Percentiles rank a stretch among this genome's conserved stretches.
These are phyloP conservation scores for Lycodopsis pacificus DNA, from an alignment of 2,797 vertebrate species.

Conservation along the genomic window DNA sequence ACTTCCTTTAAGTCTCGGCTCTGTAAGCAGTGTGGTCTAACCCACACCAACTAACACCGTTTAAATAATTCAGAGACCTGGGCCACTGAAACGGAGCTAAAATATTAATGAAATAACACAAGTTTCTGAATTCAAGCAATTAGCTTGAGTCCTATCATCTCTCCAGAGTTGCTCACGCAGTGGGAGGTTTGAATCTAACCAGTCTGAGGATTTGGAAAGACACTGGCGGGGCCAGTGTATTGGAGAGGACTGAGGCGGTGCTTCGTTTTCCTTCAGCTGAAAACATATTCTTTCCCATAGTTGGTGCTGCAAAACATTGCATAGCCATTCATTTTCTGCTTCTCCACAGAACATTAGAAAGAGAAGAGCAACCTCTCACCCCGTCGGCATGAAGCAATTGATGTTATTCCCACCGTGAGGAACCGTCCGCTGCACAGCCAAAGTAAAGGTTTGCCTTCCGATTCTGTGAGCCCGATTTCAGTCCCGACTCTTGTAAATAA, in stretches of 20 bases:
- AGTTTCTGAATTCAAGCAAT: slow-evolving; percentile 74
- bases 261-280: slow-evolving; percentile 8
- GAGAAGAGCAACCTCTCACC: slow-evolving; percentile 13
- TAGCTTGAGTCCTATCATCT: slow-evolving; percentile 57
- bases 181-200: slow-evolving; percentile 24
- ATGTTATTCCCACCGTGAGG: neutral
- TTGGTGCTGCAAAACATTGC: neutral
- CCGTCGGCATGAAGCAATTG: neutral
- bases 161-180: slow-evolving; percentile 34
- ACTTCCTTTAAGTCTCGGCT: slow-evolving; percentile 14
- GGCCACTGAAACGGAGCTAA: slow-evolving; percentile 69
- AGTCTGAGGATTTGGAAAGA: slow-evolving; percentile 13
- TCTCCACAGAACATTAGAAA: neutral
- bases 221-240: neutral
- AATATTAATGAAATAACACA: slow-evolving; percentile 80
- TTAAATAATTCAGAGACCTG: slow-evolving; percentile 77
- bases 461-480: neutral
- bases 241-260: neutral
- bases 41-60: slow-evolving; percentile 47
- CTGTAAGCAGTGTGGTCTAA: slow-evolving; percentile 45
- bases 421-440: neutral
- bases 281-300: neutral
- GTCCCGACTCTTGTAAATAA: neutral
- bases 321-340: neutral
- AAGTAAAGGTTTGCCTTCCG: neutral